Evolutionary conservation across 2,797 vertebrate species (phyloP).

Genomic region (Enteromius unitaeniatus): DNA sequence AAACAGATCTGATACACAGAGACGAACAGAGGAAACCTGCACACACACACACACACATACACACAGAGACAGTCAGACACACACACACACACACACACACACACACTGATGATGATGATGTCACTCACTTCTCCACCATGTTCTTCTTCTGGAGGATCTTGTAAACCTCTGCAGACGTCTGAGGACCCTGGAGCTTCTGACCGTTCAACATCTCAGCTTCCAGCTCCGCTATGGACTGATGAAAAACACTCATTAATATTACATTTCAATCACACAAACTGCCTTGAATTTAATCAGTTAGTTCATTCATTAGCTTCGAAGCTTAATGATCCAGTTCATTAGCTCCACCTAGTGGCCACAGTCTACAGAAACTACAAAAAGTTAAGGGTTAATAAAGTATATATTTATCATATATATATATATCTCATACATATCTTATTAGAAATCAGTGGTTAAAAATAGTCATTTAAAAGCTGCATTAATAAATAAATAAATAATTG

Average conservation of each 20-base stretch:
- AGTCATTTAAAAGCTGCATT: neutral
- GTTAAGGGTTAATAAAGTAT: neutral
- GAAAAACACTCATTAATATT: neutral
- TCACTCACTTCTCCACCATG: conserved; percentile 78
- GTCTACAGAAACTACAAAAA: neutral
- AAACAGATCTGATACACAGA: conserved; percentile 88
- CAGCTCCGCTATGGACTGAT: conserved; percentile 83
- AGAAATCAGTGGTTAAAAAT: neutral
- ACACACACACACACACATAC: conserved; percentile 19
- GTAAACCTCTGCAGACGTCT: conserved; percentile 86
- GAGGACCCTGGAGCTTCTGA: conserved; percentile 90
- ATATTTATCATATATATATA: too few species aligned
- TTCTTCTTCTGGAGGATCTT: conserved; percentile 84
- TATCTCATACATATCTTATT: too few species aligned
- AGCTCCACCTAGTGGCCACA: neutral
- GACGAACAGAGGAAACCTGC: conserved; percentile 77
- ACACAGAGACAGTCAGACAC: neutral
- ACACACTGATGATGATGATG: neutral
- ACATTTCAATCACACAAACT: neutral
- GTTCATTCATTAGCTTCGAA: neutral
- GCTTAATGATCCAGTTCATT: neutral
- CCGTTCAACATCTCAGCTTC: conserved; percentile 90
- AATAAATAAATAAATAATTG: neutral
- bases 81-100: neutral
- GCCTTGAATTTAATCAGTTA: neutral